These are phyloP conservation scores for Globia sparganii DNA, from an alignment of 2,888 invertebrate genomes.

Conservation along the genomic window DNA sequence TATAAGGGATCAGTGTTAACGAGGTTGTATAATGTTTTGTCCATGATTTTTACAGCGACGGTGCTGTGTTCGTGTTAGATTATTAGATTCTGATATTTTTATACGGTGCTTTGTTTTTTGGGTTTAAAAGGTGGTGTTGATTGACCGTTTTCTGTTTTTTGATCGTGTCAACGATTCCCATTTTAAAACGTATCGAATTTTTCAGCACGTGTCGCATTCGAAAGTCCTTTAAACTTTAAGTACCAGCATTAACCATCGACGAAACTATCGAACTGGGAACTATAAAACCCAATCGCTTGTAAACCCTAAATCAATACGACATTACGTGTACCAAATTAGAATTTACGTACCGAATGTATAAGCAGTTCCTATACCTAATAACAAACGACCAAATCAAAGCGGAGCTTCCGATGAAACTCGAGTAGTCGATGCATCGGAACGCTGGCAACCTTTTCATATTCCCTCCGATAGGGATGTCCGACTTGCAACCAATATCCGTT, in stretches of 20 bases:
- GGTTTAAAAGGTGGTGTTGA: conserved; percentile 8
- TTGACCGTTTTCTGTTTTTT: background rate
- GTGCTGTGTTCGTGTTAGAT: conserved; percentile 10
- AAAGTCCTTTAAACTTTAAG: conserved; percentile 10
- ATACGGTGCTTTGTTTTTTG: conserved; percentile 8
- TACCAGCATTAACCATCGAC: conserved; percentile 3
- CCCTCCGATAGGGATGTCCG: conserved; percentile 61
- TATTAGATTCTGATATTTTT: conserved; percentile 20
- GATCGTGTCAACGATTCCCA: background rate
- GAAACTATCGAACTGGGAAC: conserved; percentile 14
- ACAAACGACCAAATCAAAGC: conserved; percentile 6
- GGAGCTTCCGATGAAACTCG: conserved; percentile 22
- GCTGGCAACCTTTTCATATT: conserved; percentile 22
- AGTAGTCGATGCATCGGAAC: conserved; percentile 13
- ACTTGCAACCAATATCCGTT: conserved; percentile 71
- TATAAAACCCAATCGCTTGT: conserved; percentile 42
- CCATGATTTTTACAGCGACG: conserved; percentile 47
- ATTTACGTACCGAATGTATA: conserved; percentile 10
- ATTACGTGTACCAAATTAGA: conserved; percentile 39
- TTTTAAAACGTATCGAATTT: background rate
- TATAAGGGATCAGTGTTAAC: conserved; percentile 52
- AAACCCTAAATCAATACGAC: conserved; percentile 34
- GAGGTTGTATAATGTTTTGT: conserved; percentile 52
- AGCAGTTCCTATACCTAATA: conserved; percentile 27
- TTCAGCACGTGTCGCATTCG: conserved; percentile 2